A percentile compares a stretch with the other conserved stretches of the same genome.
Evolutionary conservation across 2,113 vertebrate species (phyloP).

Genomic region (Heterochromis multidens): DNA sequence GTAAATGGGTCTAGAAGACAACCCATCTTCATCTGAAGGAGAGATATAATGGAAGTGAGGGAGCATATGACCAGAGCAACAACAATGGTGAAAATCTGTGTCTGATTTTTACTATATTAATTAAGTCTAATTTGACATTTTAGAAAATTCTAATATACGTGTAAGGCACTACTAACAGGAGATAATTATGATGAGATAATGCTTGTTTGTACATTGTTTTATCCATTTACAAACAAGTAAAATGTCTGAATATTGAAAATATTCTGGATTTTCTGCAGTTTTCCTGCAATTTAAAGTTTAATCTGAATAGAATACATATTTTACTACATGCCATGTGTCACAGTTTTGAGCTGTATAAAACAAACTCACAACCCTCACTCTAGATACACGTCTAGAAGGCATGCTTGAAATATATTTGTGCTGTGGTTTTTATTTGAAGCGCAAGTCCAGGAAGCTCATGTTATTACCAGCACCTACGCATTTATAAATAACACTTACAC

Average conservation of each 20-base stretch:
- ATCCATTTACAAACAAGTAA: not conserved
- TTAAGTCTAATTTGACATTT: not conserved
- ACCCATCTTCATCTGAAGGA: not conserved
- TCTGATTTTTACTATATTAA: not conserved
- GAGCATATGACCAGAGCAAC: no score
- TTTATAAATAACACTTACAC: not conserved
- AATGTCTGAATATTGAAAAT: not conserved
- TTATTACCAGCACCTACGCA: not conserved
- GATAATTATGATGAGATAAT: no score
- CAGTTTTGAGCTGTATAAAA: not conserved
- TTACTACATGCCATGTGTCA: not conserved
- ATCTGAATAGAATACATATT: accelerated
- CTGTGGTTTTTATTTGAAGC: not conserved
- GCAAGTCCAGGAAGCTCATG: not conserved
- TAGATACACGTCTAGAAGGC: accelerated
- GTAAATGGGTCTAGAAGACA: not conserved
- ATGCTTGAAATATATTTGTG: not conserved
- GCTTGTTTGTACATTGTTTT: not conserved
- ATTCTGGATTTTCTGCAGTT: not conserved
- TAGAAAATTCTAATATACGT: not conserved
- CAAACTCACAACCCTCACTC: not conserved
- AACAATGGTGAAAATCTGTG: not conserved
- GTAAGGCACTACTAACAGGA: accelerated
- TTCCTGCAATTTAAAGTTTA: not conserved
- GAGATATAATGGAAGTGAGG: not conserved